Conservation (phyloP, 2,888 invertebrate genomes). For the Dryobotodes eremita region DNA sequence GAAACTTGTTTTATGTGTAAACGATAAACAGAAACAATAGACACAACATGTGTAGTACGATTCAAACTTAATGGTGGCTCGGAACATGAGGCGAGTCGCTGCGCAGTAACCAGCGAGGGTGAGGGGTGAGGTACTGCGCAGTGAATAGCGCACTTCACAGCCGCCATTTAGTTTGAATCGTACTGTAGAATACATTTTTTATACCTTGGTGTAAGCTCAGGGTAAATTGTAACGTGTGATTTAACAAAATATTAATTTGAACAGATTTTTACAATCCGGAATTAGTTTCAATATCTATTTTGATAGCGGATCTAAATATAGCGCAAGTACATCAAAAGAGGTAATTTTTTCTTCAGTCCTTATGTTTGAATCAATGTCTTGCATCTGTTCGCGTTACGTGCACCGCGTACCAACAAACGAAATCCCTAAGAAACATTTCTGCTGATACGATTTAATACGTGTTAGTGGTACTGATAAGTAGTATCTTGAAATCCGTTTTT, state of each 20-base stretch:
- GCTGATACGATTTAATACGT: slow-evolving; percentile 22
- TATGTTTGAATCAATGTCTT: slow-evolving; percentile 19
- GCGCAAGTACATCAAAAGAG: slow-evolving; percentile 10
- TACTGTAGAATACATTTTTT: not conserved
- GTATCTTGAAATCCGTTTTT: slow-evolving; percentile 16
- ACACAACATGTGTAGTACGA: not conserved
- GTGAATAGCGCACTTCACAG: no score
- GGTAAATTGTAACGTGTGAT: not conserved
- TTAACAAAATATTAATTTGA: not conserved
- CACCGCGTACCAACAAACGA: slow-evolving; percentile 12
- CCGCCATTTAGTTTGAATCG: no score
- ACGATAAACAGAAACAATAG: not conserved
- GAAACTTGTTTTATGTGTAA: not conserved
- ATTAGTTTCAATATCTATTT: not conserved
- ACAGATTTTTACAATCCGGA: not conserved
- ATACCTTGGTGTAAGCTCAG: no score
- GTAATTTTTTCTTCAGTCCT: not conserved
- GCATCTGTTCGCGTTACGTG: slow-evolving; percentile 4
- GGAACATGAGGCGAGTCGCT: no score
- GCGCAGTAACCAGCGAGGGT: no score
- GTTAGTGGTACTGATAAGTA: not conserved
- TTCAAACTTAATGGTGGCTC: no score
- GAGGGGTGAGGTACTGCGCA: no score
- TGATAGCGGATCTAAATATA: not conserved
- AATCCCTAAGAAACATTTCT: not conserved